Evolutionary conservation across 2,797 vertebrate genomes (phyloP).

Genomic region (Falco peregrinus): DNA sequence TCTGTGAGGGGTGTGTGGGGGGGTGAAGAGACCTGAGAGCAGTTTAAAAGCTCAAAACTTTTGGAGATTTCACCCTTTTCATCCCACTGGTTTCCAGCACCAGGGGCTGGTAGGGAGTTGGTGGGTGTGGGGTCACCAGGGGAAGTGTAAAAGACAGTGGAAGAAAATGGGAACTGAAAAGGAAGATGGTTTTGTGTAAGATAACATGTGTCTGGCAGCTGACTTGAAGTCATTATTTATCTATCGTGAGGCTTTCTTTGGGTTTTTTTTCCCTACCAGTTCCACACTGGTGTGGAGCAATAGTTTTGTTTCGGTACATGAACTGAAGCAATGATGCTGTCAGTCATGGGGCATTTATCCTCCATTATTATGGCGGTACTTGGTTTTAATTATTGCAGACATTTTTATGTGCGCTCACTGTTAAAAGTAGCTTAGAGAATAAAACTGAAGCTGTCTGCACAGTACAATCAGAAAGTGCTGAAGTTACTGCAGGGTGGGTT

Average conservation of each 20-base stretch:
- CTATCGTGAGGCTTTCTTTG: background rate
- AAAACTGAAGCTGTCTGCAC: background rate
- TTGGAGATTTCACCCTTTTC: background rate
- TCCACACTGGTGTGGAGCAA: background rate
- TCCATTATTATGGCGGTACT: background rate
- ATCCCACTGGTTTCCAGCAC: background rate
- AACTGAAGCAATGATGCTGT: background rate
- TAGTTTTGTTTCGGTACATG: background rate
- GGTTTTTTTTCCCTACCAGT: background rate
- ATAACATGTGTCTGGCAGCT: background rate
- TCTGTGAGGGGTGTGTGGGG: background rate
- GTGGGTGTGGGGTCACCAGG: background rate
- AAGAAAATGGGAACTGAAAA: background rate
- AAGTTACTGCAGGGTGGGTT: background rate
- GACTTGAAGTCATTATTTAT: background rate
- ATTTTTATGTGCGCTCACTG: background rate
- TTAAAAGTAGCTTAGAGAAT: background rate
- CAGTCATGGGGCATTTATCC: background rate
- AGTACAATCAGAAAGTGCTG: background rate
- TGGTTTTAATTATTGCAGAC: background rate
- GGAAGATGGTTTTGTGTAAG: background rate
- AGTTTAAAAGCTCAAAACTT: background rate
- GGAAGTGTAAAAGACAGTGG: background rate
- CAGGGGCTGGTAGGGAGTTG: too few species aligned
- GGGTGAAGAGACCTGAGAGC: background rate